Evolutionary conservation across 2,113 vertebrate species (phyloP).

Genomic region (Sphyrna mokarran): DNA sequence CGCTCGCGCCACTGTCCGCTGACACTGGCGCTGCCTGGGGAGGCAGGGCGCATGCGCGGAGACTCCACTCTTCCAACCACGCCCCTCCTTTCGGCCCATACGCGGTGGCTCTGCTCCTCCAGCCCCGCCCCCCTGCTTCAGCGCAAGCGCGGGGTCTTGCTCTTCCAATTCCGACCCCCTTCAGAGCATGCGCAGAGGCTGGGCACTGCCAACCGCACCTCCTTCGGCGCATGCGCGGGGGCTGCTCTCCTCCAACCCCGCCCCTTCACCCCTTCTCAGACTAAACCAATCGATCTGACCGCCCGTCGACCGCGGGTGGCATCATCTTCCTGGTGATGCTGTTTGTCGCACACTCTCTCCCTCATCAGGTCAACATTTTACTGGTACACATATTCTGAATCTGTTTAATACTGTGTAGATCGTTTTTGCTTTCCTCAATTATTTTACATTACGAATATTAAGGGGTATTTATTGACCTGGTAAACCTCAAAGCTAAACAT

Average conservation of each 20-base stretch:
- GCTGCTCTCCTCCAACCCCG: neutral
- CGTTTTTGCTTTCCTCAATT: neutral
- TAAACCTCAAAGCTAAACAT: neutral
- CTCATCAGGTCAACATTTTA: neutral
- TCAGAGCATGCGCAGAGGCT: neutral
- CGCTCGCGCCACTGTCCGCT: constrained; percentile 10
- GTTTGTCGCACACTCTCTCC: neutral
- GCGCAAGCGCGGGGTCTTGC: neutral
- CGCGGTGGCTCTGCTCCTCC: neutral
- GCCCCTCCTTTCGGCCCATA: neutral
- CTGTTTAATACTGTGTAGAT: neutral
- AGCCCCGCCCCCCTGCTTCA: neutral
- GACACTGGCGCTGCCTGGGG: neutral
- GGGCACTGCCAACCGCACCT: neutral
- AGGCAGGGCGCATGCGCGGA: neutral
- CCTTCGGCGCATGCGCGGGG: neutral
- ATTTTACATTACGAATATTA: neutral
- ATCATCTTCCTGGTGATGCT: neutral
- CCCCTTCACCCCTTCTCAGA: neutral
- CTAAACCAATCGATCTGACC: neutral
- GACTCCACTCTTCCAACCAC: neutral
- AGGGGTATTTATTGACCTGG: neutral
- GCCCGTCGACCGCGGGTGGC: neutral
- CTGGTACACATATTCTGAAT: neutral
- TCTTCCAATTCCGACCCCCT: neutral